Base-by-base conservation (phyloP, 2,797 vertebrate species). In the Neosalanx taihuensis region DNA sequence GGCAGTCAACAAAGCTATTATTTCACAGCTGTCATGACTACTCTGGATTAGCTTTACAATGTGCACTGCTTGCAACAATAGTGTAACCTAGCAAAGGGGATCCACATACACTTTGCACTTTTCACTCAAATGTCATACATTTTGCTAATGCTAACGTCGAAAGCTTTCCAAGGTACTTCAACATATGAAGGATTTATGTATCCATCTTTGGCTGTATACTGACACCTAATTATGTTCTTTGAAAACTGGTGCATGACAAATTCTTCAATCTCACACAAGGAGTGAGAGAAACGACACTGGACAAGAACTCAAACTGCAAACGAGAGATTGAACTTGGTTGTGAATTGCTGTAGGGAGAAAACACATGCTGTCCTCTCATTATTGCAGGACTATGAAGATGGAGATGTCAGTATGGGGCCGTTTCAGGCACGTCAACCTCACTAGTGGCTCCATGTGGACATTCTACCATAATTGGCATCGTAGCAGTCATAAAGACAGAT, bases 401-500 rank as follows among this genome's bases (percentile, higher is more conserved):
- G 72, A 46, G 1, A 35, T 62, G 69, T 85, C 74, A 64, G 73
- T 76, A 63, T 7, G 63, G 37, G 65, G 64, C 65, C 71, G 5
- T 76, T 33, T 41, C 67, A 13, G 20, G 66, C 57, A 12, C 23
- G 73, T 79, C 78, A 33, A 49, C 35, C 37, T 35, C 30, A 41
- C 33, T 69, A 26, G 10, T n/a, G 17, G 51, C 53, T 68, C 65
- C 70, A 70, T 17, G 70, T 70, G 46, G 68, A 73, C 49, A 69
- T 58, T 37, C 63, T 37, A 29, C n/a, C 35, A 66, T 72, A 73
- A 75, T 77, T 77, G 77, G 67, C 73, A 46, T 3, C 7, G 1
- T 71, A 79, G 76, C 51, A 35, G 64, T 62, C 58, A 70, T 76
- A 61, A 23, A 72, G 75, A 75, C 84, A 89, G 81, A 89, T 85